Evolutionary conservation across 2,113 vertebrate genomes (phyloP).

Genomic region (Plecotus auritus): DNA sequence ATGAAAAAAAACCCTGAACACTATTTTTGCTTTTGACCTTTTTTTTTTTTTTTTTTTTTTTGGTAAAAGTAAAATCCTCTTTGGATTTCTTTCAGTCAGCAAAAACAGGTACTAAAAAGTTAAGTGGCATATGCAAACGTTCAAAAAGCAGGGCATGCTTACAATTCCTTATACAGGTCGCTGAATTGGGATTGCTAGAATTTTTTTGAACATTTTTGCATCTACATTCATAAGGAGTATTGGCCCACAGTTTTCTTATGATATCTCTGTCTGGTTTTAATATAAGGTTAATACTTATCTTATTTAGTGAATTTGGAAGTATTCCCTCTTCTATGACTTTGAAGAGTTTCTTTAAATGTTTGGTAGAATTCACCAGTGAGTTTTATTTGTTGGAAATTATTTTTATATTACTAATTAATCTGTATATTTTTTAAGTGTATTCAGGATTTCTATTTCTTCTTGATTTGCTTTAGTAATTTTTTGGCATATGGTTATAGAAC

Average conservation of each 20-base stretch:
- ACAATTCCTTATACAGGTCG: neutral
- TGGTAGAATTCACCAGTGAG: neutral
- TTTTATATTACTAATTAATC: neutral
- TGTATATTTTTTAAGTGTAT: neutral
- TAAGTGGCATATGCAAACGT: neutral
- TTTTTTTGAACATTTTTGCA: neutral
- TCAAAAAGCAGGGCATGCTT: neutral
- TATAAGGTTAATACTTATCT: neutral
- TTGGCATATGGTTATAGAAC: neutral
- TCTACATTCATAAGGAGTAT: neutral
- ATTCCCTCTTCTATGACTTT: neutral
- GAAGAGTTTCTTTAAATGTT: neutral
- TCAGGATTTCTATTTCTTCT: neutral
- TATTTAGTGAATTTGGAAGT: neutral
- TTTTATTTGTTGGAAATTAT: neutral
- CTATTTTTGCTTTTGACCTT: neutral
- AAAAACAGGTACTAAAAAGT: neutral
- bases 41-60: neutral
- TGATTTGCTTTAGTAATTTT: neutral
- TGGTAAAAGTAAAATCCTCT: neutral
- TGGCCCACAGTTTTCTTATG: neutral
- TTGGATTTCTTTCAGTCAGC: neutral
- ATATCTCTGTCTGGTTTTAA: neutral
- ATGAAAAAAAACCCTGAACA: neutral
- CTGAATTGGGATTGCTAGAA: neutral